A percentile compares a stretch with the other conserved stretches of the same genome.
These are phyloP conservation scores for Porites evermanni DNA, from an alignment of 92 coral and sea anemone genomes.

Conservation along the genomic window DNA sequence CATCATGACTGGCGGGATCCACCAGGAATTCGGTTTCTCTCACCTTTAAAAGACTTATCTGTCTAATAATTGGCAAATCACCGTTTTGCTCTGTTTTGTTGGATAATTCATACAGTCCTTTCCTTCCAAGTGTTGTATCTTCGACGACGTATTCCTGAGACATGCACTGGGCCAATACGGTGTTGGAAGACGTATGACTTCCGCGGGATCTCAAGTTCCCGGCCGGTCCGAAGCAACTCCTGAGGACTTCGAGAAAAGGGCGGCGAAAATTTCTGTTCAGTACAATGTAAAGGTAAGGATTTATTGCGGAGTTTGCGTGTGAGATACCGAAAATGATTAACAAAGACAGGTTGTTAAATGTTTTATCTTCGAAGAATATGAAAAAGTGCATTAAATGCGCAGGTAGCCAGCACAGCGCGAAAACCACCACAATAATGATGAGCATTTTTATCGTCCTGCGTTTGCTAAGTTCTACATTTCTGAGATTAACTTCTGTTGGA, in stretches of 20 bases:
- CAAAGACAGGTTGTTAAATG: neutral
- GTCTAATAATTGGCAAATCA: neutral
- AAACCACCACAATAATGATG: slow-evolving; percentile 69
- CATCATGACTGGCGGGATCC: neutral
- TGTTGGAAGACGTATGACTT: slow-evolving; percentile 34
- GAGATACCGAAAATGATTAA: slow-evolving; percentile 65
- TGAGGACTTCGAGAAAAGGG: slow-evolving; percentile 56
- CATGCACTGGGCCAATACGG: slow-evolving; percentile 1
- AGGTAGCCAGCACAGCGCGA: slow-evolving; percentile 82
- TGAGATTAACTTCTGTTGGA: slow-evolving; percentile 59
- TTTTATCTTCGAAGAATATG: slow-evolving; percentile 27
- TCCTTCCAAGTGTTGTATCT: slow-evolving; percentile 22
- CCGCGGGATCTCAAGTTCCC: slow-evolving; percentile 6
- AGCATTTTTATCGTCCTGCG: slow-evolving; percentile 76
- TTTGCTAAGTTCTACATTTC: slow-evolving; percentile 64
- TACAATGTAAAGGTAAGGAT: slow-evolving; percentile 75
- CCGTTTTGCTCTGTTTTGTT: neutral
- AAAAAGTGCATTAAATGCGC: slow-evolving; percentile 78
- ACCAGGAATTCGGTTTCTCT: neutral
- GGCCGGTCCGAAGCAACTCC: slow-evolving; percentile 22
- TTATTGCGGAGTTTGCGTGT: slow-evolving; percentile 75
- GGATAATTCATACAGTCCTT: slow-evolving; percentile 2
- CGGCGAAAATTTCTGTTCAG: slow-evolving; percentile 77
- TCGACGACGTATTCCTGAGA: slow-evolving; percentile 21
- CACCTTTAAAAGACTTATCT: slow-evolving; percentile 16